Percentiles rank a stretch among this genome's conserved stretches.
phyloP scores from a whole-genome alignment of 2,888 invertebrate species.

The Leucoma salicis region DNA sequence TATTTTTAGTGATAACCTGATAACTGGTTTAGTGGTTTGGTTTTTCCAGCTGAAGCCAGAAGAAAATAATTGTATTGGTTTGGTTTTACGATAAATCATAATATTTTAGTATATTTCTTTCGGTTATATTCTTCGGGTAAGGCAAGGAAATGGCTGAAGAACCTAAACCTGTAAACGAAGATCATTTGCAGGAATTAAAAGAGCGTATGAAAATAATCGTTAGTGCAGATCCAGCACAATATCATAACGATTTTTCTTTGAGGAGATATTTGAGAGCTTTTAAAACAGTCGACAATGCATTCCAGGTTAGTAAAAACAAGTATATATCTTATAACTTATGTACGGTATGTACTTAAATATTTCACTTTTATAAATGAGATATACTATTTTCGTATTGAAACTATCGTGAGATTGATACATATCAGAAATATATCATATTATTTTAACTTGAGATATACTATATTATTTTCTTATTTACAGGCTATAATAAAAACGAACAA shows the following conservation, averaged over 20 bases:
- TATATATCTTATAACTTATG: neutral
- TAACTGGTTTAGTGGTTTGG: too few species aligned
- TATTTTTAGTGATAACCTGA: too few species aligned
- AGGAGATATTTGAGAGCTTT: constrained; percentile 88
- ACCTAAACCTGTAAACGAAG: constrained; percentile 81
- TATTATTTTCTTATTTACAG: constrained; percentile 70
- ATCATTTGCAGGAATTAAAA: constrained; percentile 85
- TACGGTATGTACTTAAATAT: neutral
- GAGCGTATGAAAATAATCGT: constrained; percentile 87
- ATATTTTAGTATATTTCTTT: neutral
- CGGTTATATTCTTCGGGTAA: neutral
- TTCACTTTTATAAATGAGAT: too few species aligned
- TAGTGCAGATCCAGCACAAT: constrained; percentile 88
- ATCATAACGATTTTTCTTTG: constrained; percentile 88
- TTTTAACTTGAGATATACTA: too few species aligned
- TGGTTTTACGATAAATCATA: too few species aligned
- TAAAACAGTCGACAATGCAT: constrained; percentile 87
- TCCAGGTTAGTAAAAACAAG: constrained; percentile 82
- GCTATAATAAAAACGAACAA: constrained; percentile 90
- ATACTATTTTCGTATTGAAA: too few species aligned
- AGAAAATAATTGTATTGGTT: too few species aligned
- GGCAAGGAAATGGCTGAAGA: constrained; percentile 65
- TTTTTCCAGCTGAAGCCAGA: too few species aligned
- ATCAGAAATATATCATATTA: too few species aligned
- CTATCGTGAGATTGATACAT: too few species aligned